Percentiles rank a stretch among this genome's conserved stretches.
phyloP scores from a whole-genome alignment of 1,140 invertebrate species.

The Drosophila murphyi region DNA sequence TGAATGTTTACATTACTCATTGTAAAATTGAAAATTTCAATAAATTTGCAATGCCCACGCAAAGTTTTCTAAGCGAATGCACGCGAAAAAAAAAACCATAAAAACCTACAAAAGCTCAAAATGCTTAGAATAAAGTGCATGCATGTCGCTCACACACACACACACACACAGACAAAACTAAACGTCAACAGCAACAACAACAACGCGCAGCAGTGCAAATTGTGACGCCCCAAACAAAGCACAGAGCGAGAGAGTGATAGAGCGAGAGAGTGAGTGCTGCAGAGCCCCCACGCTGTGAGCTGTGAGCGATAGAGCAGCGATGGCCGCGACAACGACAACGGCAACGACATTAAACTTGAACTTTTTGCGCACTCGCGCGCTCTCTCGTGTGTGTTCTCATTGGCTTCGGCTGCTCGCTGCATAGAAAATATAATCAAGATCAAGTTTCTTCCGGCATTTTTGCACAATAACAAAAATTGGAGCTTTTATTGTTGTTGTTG shows the following conservation, averaged over 20 bases:
- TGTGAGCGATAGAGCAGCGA: conserved; percentile 36
- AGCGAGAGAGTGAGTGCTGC: conserved; percentile 3
- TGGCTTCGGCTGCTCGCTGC: conserved; percentile 29
- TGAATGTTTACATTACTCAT: conserved; percentile 33
- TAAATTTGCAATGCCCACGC: conserved; percentile 46
- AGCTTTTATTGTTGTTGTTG: conserved; percentile 57
- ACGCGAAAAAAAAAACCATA: conserved; percentile 28
- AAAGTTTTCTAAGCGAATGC: conserved; percentile 37
- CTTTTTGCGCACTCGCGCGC: conserved; percentile 68
- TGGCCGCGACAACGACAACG: conserved; percentile 75
- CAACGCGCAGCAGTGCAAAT: conserved; percentile 47
- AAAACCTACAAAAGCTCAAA: conserved; percentile 56
- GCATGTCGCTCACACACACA: conserved; percentile 36
- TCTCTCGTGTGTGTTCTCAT: conserved; percentile 28
- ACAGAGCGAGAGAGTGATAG: conserved; percentile 12
- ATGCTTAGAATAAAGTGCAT: conserved; percentile 59
- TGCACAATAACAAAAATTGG: conserved; percentile 69
- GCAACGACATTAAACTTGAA: conserved; percentile 81
- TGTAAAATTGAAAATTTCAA: conserved; percentile 46
- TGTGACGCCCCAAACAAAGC: conserved; percentile 56
- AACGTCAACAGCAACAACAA: conserved; percentile 21
- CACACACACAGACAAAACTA: conserved; percentile 14
- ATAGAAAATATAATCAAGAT: conserved; percentile 83
- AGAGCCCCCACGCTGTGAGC: conserved; percentile 12
- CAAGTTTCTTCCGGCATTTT: conserved; percentile 83